phyloP scores from a whole-genome alignment of 2,113 vertebrate genomes.

The Theropithecus gelada region DNA sequence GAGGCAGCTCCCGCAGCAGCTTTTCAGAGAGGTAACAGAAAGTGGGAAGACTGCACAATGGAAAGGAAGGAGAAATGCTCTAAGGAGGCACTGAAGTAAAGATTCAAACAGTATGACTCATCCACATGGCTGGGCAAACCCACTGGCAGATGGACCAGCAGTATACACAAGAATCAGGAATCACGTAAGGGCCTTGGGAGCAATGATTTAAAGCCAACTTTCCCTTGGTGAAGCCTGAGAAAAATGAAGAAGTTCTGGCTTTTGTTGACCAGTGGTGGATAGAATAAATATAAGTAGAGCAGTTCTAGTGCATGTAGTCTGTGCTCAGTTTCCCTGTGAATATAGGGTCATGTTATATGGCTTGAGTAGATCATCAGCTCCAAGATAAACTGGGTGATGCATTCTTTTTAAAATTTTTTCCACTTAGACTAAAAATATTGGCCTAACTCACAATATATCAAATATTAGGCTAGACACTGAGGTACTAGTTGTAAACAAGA shows the following conservation, averaged over 20 bases:
- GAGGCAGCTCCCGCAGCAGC: not conserved
- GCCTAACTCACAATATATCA: not conserved
- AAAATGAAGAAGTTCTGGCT: not conserved
- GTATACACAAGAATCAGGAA: not conserved
- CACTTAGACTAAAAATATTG: not conserved
- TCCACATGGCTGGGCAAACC: constrained; percentile 34
- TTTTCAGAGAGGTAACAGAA: not conserved
- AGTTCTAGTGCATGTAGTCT: not conserved
- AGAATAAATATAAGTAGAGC: not conserved
- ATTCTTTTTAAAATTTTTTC: not conserved
- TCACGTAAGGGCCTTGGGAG: not conserved
- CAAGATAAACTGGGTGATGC: not conserved
- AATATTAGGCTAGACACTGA: not conserved
- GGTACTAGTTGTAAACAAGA: not conserved
- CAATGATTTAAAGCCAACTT: not conserved
- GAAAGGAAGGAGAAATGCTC: not conserved
- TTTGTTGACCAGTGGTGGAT: not conserved
- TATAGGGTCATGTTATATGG: not conserved
- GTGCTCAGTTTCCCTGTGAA: not conserved
- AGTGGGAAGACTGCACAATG: not conserved
- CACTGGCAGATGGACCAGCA: not conserved
- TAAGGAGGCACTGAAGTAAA: not conserved
- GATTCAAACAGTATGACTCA: not conserved
- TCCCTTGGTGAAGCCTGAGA: not conserved
- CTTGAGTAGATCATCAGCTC: not conserved